Base-by-base conservation (phyloP, 1,140 invertebrate genomes). In the Galendromus occidentalis region DNA sequence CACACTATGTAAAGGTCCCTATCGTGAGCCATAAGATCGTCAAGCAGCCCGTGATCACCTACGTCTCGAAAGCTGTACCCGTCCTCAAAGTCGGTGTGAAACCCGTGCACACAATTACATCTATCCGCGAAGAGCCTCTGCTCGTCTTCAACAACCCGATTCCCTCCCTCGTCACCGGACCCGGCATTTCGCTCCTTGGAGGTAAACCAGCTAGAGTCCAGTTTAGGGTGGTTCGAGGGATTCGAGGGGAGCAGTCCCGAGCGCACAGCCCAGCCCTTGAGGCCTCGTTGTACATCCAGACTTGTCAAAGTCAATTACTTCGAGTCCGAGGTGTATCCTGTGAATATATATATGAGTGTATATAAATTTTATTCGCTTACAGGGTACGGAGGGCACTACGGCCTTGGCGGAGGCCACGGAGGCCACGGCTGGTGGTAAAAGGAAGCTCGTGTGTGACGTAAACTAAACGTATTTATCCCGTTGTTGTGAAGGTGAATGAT, bases 81-180 rank as follows among this genome's bases (percentile, higher is more conserved):
- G 22, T 59, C 1, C 51, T 59, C 17, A 59, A 59, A 33, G 51
- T 59, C 51, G 51, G 51, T 9, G 51, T 59, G 14, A 59, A 59
- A 9, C 51, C 51, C 51, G 51, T 59, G 1, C 51, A 59, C 51
- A 59, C 51, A 1, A 59, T 59, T 22, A 59, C 51, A 12, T 59
- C 51, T 25, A 59, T 59, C 22, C 51, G 51, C 14, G 51, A 59
- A 22, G 51, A 59, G 22, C 51, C 51, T 25, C 51, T 59, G 14
- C 25, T 59, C 14, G 51, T 59, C 51, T 59, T 59, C 51, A 59
- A 59, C 22, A 59, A 59, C 22, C 51, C 51, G 12, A 59, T 59
- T 22, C 51, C 51, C 2, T 59, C 51, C 14, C 51, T 59, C 22
- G 51, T 59, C 1, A 59, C 51, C 20, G 51, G 51, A 25, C 51